Percentiles rank a stretch among this genome's conserved stretches.
Conservation (phyloP, 2,113 vertebrate genomes). For the Vidua macroura region DNA sequence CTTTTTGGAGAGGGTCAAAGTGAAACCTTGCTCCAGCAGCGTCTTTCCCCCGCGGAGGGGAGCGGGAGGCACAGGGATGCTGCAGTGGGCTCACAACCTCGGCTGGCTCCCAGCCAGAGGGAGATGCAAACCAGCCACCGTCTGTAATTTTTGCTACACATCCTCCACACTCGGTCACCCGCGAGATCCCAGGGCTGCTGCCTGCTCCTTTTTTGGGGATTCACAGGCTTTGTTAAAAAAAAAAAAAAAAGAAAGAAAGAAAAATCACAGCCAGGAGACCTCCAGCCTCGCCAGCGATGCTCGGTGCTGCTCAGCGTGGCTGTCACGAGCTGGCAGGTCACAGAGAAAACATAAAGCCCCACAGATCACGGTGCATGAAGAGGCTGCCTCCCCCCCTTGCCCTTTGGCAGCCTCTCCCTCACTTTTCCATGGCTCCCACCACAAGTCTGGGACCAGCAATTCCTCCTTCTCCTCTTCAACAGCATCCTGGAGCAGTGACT, state of each 20-base stretch:
- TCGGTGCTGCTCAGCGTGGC: background rate
- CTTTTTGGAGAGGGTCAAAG: slow-evolving; percentile 2
- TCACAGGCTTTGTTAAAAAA: background rate
- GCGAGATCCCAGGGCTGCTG: slow-evolving; percentile 15
- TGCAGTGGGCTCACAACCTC: slow-evolving; percentile 35
- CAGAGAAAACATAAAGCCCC: background rate
- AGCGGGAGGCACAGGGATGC: background rate
- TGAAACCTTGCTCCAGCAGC: background rate
- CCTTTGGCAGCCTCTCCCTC: background rate
- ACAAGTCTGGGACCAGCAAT: background rate
- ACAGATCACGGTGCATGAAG: background rate
- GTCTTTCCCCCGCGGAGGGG: background rate
- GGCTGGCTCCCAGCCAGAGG: slow-evolving; percentile 22
- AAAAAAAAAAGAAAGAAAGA: background rate
- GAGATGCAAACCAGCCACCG: slow-evolving; percentile 29
- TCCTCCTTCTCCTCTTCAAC: background rate
- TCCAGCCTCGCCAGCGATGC: background rate
- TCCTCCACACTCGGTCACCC: background rate
- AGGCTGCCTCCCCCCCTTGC: background rate
- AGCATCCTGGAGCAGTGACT: background rate
- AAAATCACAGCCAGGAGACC: background rate
- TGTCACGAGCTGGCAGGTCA: background rate
- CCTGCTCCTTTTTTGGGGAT: slow-evolving; percentile 22
- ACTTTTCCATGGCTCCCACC: background rate
- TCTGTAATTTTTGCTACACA: slow-evolving; percentile 33